Percentiles rank a stretch among this genome's conserved stretches.
These are phyloP conservation scores for Parapsyche elsis DNA, from an alignment of 1,140 invertebrate genomes.

Conservation along the genomic window DNA sequence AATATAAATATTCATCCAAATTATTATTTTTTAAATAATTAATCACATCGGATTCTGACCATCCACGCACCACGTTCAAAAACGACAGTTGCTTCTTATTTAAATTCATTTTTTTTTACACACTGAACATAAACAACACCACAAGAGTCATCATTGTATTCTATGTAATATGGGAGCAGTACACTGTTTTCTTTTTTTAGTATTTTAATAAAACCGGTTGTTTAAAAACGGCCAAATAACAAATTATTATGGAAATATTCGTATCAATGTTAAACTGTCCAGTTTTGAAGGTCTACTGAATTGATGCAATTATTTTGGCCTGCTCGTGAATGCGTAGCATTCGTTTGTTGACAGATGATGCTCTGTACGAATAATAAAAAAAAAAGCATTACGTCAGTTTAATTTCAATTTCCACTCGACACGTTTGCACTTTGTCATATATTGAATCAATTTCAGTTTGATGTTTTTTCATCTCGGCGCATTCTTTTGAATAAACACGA, in stretches of 20 bases:
- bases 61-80: slow-evolving; percentile 56
- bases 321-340: neutral
- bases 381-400: neutral
- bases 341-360: neutral
- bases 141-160: too few species aligned
- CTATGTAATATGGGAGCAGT: too few species aligned
- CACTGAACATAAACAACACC: neutral
- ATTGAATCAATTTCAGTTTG: too few species aligned
- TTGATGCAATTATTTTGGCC: slow-evolving; percentile 44
- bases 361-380: slow-evolving; percentile 2
- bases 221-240: too few species aligned
- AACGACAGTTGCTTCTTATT: slow-evolving; percentile 40
- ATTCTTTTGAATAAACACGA: too few species aligned
- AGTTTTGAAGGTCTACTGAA: slow-evolving; percentile 41
- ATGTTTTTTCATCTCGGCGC: too few species aligned
- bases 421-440: too few species aligned
- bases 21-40: slow-evolving; percentile 58
- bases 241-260: neutral
- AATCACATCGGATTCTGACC: slow-evolving; percentile 58
- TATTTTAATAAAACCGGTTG: too few species aligned
- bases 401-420: neutral
- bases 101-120: slow-evolving; percentile 34
- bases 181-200: too few species aligned
- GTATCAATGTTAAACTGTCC: slow-evolving; percentile 27
- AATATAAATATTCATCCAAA: slow-evolving; percentile 60